These are phyloP conservation scores for Panagrolaimus sp. DNA, from an alignment of 1,140 invertebrate species.

Conservation along the genomic window DNA sequence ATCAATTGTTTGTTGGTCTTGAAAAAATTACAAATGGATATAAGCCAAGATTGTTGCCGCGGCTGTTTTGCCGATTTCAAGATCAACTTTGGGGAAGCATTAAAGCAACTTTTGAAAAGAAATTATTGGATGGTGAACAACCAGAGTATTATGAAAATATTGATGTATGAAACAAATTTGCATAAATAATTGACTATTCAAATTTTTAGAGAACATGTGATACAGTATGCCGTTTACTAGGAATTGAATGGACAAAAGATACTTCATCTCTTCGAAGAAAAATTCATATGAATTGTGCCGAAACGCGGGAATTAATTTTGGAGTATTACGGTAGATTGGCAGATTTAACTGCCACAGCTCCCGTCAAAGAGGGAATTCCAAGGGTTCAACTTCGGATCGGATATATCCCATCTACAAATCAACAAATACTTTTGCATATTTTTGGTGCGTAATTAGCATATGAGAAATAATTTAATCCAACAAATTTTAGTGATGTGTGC, in stretches of 20 bases:
- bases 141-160: slow-evolving; percentile 34
- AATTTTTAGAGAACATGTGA: slow-evolving; percentile 34
- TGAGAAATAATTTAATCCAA: neutral
- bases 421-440: slow-evolving; percentile 35
- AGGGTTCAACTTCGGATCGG: slow-evolving; percentile 24
- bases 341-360: slow-evolving; percentile 28
- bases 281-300: slow-evolving; percentile 30
- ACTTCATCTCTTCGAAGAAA: slow-evolving; percentile 19
- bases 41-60: slow-evolving; percentile 24
- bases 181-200: neutral
- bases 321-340: slow-evolving; percentile 36
- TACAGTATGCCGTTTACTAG: slow-evolving; percentile 25
- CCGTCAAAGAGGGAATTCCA: slow-evolving; percentile 13
- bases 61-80: slow-evolving; percentile 26
- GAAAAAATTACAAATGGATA: slow-evolving; percentile 35
- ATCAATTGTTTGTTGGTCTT: slow-evolving; percentile 27
- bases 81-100: slow-evolving; percentile 32
- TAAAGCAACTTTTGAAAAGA: slow-evolving; percentile 18
- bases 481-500: slow-evolving; percentile 36
- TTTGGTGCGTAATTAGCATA: neutral
- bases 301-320: slow-evolving; percentile 32
- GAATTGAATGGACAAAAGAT: slow-evolving; percentile 29
- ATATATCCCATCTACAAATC: slow-evolving; percentile 33
- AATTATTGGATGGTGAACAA: slow-evolving; percentile 27
- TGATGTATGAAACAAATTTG: neutral